Base-by-base conservation (phyloP, 2,113 vertebrate genomes). In the Halcyon senegalensis region DNA sequence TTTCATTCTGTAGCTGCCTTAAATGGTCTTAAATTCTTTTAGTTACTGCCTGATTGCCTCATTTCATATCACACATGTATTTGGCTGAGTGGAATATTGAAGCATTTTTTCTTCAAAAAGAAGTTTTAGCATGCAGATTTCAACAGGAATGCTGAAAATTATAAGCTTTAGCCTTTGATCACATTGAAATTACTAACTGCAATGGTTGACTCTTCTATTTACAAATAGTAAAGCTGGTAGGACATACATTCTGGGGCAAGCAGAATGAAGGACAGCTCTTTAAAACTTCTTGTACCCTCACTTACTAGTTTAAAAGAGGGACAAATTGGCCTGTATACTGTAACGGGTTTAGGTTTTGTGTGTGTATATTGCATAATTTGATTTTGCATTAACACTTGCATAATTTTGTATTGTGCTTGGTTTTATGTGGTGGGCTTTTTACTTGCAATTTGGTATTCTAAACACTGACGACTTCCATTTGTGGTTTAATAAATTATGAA, bases 21-120 rank as follows among this genome's bases (percentile, higher is more conserved):
- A 86, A 92, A 96, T 96, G 90, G 87, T 14, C 72, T 91, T 96
- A 93, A 88, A 93, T 95, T 93, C 82, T 96, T 87, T 41, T 80
- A 91, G 59, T 55, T 81, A 78, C 35, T 87, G 79, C 31, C 28
- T n/a, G 59, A 59, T 85, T 87, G 67, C 43, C 64, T 96, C 37
- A 90, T 89, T 96, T 96, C 79, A 44, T 93, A 80, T 92, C 43
- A 56, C 43, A 53, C 39, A 12, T 53, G 11, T 86, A 41, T 90
- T 88, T 2, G 16, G 35, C 43, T 79, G 37, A 59, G 59, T 80
- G 86, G 28, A 85, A 77, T 39, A 21, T 63, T 70, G n/a, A 62
- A 88, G 43, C 39, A 59, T 43, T 74, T 88, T 89, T 88, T 70
- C 16, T 86, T 92, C 56, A 67, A 56, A 59, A 39, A 37, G 7